phyloP scores from a whole-genome alignment of 2,113 vertebrate genomes.

The Hystrix brachyura region DNA sequence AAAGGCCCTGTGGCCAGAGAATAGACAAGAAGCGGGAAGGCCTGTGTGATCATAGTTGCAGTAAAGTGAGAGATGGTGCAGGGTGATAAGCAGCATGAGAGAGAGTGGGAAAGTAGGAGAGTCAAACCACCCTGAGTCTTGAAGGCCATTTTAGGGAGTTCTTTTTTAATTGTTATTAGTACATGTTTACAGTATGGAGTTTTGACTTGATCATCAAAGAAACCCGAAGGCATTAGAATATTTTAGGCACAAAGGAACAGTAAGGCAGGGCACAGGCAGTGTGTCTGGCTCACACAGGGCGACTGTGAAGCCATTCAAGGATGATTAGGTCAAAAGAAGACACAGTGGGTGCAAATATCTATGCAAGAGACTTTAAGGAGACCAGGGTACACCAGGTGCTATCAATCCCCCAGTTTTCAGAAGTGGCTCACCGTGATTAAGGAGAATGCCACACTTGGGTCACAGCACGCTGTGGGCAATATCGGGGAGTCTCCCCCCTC shows the following conservation, averaged over 20 bases:
- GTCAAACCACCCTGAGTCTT: not conserved
- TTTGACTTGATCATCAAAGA: not conserved
- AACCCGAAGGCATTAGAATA: not conserved
- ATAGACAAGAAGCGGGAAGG: not conserved
- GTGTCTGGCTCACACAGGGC: not conserved
- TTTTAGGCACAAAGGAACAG: not conserved
- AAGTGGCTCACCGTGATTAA: not conserved
- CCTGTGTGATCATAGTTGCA: not conserved
- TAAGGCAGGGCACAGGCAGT: not conserved
- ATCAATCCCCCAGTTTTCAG: not conserved
- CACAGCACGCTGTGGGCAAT: not conserved
- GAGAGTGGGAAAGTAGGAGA: not conserved
- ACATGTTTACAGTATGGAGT: not conserved
- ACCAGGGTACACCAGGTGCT: not conserved
- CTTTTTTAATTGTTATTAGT: too few species aligned
- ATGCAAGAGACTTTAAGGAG: not conserved
- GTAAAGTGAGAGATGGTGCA: not conserved
- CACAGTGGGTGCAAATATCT: not conserved
- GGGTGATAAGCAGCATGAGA: not conserved
- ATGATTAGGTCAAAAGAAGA: not conserved
- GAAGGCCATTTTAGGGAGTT: not conserved
- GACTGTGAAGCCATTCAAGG: not conserved
- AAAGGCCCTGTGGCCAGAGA: not conserved
- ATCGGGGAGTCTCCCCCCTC: not conserved
- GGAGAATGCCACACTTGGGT: not conserved